These are phyloP conservation scores for Erinaceus europaeus DNA, from an alignment of 2,113 vertebrate species.

Conservation along the genomic window DNA sequence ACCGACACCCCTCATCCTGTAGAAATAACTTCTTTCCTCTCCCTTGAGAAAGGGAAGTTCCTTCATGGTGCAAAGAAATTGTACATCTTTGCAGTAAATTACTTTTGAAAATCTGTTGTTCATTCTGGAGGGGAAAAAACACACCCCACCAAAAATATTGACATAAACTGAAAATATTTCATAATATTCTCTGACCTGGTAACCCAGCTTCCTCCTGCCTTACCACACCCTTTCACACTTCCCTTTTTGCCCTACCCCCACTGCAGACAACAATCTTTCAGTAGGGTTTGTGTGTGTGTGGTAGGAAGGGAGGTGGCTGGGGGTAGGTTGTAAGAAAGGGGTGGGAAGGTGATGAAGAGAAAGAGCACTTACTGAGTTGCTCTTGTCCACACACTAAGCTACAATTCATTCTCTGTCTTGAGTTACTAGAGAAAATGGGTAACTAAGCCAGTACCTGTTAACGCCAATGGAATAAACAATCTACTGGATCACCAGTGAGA, in stretches of 20 bases:
- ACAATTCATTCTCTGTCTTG: no score
- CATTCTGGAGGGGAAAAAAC: background rate
- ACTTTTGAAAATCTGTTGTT: background rate
- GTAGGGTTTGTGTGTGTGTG: no score
- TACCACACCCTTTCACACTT: background rate
- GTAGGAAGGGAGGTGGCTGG: no score
- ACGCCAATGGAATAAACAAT: background rate
- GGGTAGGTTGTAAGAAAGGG: no score
- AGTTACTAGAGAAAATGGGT: background rate
- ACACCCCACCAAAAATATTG: background rate
- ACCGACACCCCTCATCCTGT: no score
- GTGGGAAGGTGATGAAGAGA: background rate
- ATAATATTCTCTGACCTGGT: background rate
- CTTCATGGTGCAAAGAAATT: background rate
- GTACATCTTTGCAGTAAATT: background rate
- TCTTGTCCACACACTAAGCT: accelerated
- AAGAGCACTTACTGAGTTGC: background rate
- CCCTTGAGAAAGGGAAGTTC: background rate
- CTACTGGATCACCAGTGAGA: background rate
- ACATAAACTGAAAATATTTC: background rate
- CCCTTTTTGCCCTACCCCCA: background rate
- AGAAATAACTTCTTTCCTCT: no score
- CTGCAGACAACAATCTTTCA: background rate
- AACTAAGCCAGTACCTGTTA: background rate
- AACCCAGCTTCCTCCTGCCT: background rate